phyloP scores from a whole-genome alignment of 1,140 invertebrate genomes.

The Aphidius ervi region DNA sequence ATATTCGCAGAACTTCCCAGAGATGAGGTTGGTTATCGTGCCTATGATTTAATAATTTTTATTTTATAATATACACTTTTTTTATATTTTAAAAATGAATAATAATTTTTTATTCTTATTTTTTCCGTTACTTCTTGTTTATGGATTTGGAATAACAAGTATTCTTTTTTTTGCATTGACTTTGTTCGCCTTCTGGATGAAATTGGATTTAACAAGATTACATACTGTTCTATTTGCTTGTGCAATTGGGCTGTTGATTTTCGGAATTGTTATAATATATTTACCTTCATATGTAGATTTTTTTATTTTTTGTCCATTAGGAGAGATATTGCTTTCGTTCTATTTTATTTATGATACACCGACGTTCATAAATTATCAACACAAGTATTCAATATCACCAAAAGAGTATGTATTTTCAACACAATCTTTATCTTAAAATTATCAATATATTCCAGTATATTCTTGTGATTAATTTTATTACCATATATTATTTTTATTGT shows the following conservation, averaged over 20 bases:
- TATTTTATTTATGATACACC: constrained; percentile 94
- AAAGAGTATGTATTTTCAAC: constrained; percentile 96
- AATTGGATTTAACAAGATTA: constrained; percentile 85
- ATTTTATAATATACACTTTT: no score
- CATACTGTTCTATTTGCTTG: constrained; percentile 75
- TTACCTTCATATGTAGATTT: constrained; percentile 55
- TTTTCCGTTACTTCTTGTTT: constrained; percentile 71
- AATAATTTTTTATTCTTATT: constrained; percentile 8
- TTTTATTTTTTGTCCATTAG: constrained; percentile 75
- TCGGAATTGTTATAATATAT: constrained; percentile 77
- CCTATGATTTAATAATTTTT: neutral
- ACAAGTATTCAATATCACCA: constrained; percentile 87
- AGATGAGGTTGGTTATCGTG: constrained; percentile 51
- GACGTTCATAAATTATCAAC: constrained; percentile 88
- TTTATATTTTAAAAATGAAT: no score
- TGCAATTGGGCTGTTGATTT: constrained; percentile 75
- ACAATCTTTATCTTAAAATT: constrained; percentile 84
- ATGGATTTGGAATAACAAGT: constrained; percentile 65
- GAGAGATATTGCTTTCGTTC: constrained; percentile 75
- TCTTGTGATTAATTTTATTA: constrained; percentile 47
- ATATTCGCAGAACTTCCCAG: constrained; percentile 59
- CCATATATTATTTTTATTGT: no score
- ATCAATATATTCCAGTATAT: constrained; percentile 89
- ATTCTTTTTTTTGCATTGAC: constrained; percentile 79
- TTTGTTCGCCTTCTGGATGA: constrained; percentile 91